Conservation (phyloP, 1,140 invertebrate genomes). For the Procambarus virginalis region DNA sequence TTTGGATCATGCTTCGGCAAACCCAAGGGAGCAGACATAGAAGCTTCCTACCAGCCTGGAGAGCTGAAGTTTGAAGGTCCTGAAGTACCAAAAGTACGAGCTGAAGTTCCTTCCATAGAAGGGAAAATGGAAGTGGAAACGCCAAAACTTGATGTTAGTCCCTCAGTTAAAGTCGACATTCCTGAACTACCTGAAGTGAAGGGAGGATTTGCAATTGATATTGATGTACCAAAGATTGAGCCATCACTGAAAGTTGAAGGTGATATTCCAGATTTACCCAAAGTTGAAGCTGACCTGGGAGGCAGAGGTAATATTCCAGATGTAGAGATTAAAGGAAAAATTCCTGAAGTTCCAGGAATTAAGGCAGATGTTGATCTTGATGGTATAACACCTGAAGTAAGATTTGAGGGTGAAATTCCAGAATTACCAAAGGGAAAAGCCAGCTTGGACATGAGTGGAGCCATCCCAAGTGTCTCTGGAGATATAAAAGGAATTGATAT, state of each 20-base stretch:
- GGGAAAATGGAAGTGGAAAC: slow-evolving; percentile 21
- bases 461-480: slow-evolving; percentile 3
- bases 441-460: background rate
- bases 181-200: slow-evolving; percentile 24
- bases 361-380: slow-evolving; percentile 26
- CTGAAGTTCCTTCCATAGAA: slow-evolving; percentile 24
- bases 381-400: slow-evolving; percentile 4
- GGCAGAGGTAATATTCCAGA: slow-evolving; percentile 46
- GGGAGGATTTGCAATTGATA: background rate
- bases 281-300: slow-evolving; percentile 45
- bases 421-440: slow-evolving; percentile 5
- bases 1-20: slow-evolving; percentile 62
- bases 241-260: slow-evolving; percentile 25
- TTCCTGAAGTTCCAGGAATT: slow-evolving; percentile 9
- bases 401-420: background rate
- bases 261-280: slow-evolving; percentile 44
- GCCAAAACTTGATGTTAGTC: slow-evolving; percentile 10
- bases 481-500: slow-evolving; percentile 10
- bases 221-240: slow-evolving; percentile 38
- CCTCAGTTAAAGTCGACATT: slow-evolving; percentile 19
- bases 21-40: slow-evolving; percentile 27
- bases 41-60: slow-evolving; percentile 32
- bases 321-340: background rate
- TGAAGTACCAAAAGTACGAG: slow-evolving; percentile 14
- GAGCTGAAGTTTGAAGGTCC: slow-evolving; percentile 29